A percentile compares a stretch with the other conserved stretches of the same genome.
Conservation (phyloP, 2,888 invertebrate species). For the Leptopilina drosophilae region DNA sequence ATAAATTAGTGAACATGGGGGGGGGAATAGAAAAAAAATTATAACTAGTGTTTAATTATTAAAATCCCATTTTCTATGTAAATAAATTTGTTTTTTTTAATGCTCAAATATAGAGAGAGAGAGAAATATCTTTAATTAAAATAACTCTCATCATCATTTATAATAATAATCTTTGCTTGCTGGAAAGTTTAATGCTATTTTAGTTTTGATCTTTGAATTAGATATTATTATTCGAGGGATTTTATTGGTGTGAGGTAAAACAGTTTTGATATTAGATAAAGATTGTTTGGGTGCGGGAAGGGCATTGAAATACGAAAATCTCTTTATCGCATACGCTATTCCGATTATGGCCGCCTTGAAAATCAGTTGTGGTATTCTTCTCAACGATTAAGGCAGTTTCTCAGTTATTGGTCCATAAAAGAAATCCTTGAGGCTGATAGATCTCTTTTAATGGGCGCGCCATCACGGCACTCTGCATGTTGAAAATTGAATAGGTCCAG, state of each 20-base stretch:
- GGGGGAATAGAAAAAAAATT: too few relatives aligned
- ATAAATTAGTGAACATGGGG: too few relatives aligned
- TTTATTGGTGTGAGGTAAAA: conserved; percentile 7
- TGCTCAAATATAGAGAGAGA: neutral
- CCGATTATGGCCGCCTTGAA: conserved; percentile 28
- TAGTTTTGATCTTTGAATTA: conserved; percentile 21
- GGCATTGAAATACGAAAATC: conserved; percentile 10
- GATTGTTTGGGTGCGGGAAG: neutral
- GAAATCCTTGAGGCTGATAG: conserved; percentile 13
- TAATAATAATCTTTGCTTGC: too few relatives aligned
- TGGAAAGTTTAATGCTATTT: neutral
- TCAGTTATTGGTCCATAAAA: conserved; percentile 28
- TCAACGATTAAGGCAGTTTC: conserved; percentile 16
- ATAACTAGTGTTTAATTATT: too few relatives aligned
- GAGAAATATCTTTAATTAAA: too few relatives aligned
- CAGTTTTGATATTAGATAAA: conserved; percentile 22
- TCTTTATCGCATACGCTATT: conserved; percentile 27
- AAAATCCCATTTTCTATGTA: too few relatives aligned
- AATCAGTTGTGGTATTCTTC: conserved; percentile 30
- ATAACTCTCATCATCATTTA: too few relatives aligned
- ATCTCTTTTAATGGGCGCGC: neutral
- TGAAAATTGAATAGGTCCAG: conserved; percentile 12
- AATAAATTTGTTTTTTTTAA: neutral
- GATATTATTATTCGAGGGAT: neutral
- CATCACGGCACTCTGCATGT: conserved; percentile 1